phyloP scores from a whole-genome alignment of 2,113 vertebrate species.

The Microtus montanus region DNA sequence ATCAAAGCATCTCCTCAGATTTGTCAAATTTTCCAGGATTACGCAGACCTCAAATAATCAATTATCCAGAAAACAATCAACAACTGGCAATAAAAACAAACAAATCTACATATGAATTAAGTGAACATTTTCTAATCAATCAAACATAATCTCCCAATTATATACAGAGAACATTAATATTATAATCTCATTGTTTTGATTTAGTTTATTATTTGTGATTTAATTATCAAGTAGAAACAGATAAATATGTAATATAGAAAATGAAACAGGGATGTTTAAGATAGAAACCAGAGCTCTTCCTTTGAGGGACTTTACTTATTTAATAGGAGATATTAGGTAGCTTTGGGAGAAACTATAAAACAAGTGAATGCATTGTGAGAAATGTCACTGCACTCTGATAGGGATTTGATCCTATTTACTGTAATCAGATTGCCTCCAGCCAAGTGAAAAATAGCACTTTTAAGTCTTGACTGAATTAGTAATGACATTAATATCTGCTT shows the following conservation, averaged over 20 bases:
- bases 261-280: background rate
- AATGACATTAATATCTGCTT: background rate
- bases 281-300: background rate
- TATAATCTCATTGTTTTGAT: conserved; percentile 21
- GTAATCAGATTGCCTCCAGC: background rate
- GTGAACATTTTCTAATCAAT: background rate
- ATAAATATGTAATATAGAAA: background rate
- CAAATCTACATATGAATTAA: conserved; percentile 24
- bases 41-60: conserved; percentile 45
- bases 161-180: conserved; percentile 28
- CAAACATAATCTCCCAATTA: background rate
- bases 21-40: conserved; percentile 8
- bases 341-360: background rate
- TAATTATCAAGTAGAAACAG: background rate
- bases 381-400: background rate
- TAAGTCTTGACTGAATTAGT: background rate
- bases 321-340: background rate
- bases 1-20: background rate
- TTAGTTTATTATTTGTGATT: conserved; percentile 11
- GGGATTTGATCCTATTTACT: background rate
- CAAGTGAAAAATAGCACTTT: background rate
- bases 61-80: conserved; percentile 17
- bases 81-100: background rate
- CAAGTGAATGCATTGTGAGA: background rate
- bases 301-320: conserved; percentile 1